A percentile compares a stretch with the other conserved stretches of the same genome.
Conservation (phyloP, 2,113 vertebrate genomes). For the Zosterops pallidus region DNA sequence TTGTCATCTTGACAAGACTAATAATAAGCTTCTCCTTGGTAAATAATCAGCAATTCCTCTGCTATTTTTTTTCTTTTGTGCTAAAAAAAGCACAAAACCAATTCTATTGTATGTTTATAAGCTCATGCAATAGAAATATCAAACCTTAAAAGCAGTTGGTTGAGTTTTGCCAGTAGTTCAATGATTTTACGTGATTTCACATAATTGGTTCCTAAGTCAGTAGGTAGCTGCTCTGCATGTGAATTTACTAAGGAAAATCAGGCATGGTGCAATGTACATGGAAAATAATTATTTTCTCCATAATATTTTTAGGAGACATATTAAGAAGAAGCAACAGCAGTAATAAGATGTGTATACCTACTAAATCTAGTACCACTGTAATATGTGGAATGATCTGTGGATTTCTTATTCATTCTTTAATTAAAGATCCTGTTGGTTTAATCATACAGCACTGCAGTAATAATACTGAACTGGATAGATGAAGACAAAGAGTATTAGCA, state of each 20-base stretch:
- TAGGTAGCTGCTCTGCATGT: background rate
- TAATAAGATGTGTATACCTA: background rate
- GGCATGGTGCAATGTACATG: background rate
- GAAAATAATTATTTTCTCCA: background rate
- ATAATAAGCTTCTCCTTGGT: slow-evolving; percentile 64
- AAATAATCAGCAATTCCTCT: slow-evolving; percentile 64
- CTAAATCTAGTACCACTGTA: background rate
- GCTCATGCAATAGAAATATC: background rate
- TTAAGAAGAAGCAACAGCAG: background rate
- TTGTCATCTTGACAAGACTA: slow-evolving; percentile 68
- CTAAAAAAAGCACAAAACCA: background rate
- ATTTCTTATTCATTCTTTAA: background rate
- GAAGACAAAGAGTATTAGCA: background rate
- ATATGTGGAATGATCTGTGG: background rate
- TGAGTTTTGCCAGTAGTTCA: background rate
- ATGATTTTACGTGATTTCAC: background rate
- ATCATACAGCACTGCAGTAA: background rate
- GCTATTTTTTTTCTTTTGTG: background rate
- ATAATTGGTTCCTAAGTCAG: background rate
- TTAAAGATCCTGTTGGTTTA: slow-evolving; percentile 24
- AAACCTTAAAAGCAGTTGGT: background rate
- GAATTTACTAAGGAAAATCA: background rate
- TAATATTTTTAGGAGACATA: background rate
- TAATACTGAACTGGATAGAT: background rate
- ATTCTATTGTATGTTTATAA: background rate